Evolutionary conservation across 2,797 vertebrate genomes (phyloP).

Genomic region (Pelobates cultripes): DNA sequence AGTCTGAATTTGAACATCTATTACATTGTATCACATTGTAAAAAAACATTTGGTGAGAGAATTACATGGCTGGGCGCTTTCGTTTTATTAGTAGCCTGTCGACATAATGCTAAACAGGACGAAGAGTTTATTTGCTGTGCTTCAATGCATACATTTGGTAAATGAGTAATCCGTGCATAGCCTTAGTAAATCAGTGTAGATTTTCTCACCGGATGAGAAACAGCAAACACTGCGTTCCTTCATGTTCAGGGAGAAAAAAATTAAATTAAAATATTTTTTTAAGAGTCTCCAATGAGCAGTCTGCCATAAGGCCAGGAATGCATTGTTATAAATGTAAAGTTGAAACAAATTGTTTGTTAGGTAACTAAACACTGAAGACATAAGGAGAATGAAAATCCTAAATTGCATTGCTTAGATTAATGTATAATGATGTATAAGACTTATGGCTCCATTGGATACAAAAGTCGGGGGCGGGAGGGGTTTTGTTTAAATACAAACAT

Average conservation of each 20-base stretch:
- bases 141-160: conserved; percentile 35
- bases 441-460: no score
- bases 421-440: no score
- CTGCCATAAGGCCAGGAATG: not conserved
- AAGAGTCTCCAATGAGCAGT: not conserved
- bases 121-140: not conserved
- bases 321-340: not conserved
- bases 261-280: conserved; percentile 26
- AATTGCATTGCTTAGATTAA: no score
- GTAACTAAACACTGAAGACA: no score
- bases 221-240: conserved; percentile 6
- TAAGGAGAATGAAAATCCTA: no score
- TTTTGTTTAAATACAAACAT: no score
- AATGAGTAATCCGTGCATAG: conserved; percentile 42
- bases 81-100: conserved; percentile 14
- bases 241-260: conserved; percentile 2
- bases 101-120: conserved; percentile 9
- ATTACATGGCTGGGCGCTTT: conserved; percentile 22
- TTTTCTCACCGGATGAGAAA: conserved; percentile 9
- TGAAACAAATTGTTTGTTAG: no score
- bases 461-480: no score
- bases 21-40: conserved; percentile 3
- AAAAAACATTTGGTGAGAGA: conserved; percentile 8
- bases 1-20: not conserved
- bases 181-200: conserved; percentile 20